Conservation (phyloP, 2,888 invertebrate genomes). For the Ariolimax columbianus region DNA sequence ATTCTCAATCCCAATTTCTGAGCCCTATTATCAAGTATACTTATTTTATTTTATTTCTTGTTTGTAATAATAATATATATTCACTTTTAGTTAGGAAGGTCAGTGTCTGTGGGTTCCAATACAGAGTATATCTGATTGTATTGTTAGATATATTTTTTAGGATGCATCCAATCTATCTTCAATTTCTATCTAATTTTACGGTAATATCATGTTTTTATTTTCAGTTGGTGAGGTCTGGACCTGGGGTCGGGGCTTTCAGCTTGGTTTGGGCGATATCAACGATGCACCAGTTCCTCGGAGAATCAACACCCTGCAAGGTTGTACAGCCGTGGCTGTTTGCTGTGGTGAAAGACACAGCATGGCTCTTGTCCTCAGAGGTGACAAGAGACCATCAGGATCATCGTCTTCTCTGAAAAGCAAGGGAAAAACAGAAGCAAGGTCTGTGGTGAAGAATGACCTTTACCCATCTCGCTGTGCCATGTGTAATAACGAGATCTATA, state of each 20-base stretch:
- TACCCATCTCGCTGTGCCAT: slow-evolving; percentile 65
- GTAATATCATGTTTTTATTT: background rate
- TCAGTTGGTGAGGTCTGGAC: slow-evolving; percentile 73
- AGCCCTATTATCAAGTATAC: no score
- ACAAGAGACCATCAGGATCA: slow-evolving; percentile 34
- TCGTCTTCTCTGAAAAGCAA: slow-evolving; percentile 27
- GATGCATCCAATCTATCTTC: no score
- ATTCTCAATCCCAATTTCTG: no score
- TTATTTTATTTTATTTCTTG: no score
- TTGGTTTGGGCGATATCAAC: slow-evolving; percentile 64
- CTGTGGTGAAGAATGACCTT: slow-evolving; percentile 48
- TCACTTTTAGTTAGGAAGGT: no score
- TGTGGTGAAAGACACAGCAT: slow-evolving; percentile 75
- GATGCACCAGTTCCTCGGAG: slow-evolving; percentile 61
- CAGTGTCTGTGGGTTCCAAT: no score
- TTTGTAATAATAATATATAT: no score
- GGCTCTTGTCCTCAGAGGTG: slow-evolving; percentile 69
- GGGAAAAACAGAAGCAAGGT: slow-evolving; percentile 43
- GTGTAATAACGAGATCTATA: slow-evolving; percentile 70
- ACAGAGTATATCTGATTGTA: no score
- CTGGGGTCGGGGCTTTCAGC: slow-evolving; percentile 76
- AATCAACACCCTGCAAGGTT: slow-evolving; percentile 65
- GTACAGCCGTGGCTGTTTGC: slow-evolving; percentile 69
- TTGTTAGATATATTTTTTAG: no score
- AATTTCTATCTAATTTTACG: no score